Base-by-base conservation (phyloP, 1,140 invertebrate species). In the Neoseiulus cucumeris region DNA sequence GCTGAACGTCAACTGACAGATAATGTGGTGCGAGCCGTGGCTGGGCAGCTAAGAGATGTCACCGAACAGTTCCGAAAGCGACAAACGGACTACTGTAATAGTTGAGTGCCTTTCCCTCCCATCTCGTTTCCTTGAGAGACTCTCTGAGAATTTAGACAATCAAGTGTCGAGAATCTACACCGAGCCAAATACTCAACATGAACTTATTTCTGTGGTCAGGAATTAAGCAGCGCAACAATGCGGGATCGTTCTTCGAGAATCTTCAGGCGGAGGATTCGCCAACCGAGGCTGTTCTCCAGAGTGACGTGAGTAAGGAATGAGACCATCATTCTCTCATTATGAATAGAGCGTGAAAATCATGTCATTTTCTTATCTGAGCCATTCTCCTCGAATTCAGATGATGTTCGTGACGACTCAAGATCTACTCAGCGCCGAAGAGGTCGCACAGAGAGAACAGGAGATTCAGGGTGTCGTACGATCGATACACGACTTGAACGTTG, bases 401-500 rank as follows among this genome's bases (percentile, higher is more conserved):
- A 55, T 29, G 64, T 42, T 67, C 30, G 44, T 42, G 17, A 42
- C 64, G 14, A 42, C 55, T 25, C 44, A 20, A 41, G 28, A 44
- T 22, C 20, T 64, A 7, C n/a, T 69, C n/a, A 39, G 51, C 2
- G 20, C 84, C 17, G 78, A 80, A 67, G 73, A 85, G 72, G 83
- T 89, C 0, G 78, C 83, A 65, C 84, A 91, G 70, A 80, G 91
- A 66, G 90, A 95, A 74, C 80, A 86, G 71, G 89, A 96, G 79
- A 89, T 96, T 4, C 85, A 85, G 29, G 83, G 86, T 71, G 89
- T 97, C 70, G 87, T 95, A 1, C 83, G 85, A 71, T 93, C 90
- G 6, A 93, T 97, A 72, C 80, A 87, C 33, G 91, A 96, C 75
- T 80, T 97, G 44, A 95, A 95, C 76, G 83, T 90, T 69, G 87